These are phyloP conservation scores for Saccostrea glomerata DNA, from an alignment of 1,140 invertebrate species.

Conservation along the genomic window DNA sequence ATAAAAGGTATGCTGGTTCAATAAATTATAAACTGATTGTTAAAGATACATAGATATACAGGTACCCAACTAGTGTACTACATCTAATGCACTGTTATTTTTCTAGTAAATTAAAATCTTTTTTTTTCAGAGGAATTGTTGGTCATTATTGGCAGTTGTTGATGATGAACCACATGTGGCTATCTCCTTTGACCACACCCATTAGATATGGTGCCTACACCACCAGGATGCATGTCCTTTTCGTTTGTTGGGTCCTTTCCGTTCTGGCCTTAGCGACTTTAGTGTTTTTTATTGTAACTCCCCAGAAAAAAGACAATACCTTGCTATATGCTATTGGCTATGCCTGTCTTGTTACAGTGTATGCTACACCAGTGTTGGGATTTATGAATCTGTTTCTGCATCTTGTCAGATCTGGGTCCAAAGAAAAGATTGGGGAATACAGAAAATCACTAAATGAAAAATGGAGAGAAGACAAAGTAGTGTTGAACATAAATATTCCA, in stretches of 20 bases:
- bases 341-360: background rate
- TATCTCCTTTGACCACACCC: background rate
- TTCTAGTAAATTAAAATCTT: background rate
- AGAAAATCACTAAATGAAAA: background rate
- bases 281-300: background rate
- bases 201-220: constrained; percentile 21
- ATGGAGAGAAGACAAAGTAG: background rate
- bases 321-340: background rate
- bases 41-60: too few relatives aligned
- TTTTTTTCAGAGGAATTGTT: background rate
- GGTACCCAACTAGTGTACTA: background rate
- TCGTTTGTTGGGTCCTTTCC: background rate
- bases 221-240: background rate
- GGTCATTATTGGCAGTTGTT: background rate
- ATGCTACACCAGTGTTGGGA: background rate
- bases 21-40: too few relatives aligned
- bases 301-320: background rate
- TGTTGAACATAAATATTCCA: background rate
- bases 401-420: background rate
- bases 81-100: background rate
- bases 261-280: background rate
- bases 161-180: background rate
- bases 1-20: background rate
- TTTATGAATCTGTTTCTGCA: background rate
- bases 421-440: background rate